Evolutionary conservation across 1,140 invertebrate genomes (phyloP), one percentile per base, ranked within the genome.

Genomic region (Zaprionus taronus): DNA sequence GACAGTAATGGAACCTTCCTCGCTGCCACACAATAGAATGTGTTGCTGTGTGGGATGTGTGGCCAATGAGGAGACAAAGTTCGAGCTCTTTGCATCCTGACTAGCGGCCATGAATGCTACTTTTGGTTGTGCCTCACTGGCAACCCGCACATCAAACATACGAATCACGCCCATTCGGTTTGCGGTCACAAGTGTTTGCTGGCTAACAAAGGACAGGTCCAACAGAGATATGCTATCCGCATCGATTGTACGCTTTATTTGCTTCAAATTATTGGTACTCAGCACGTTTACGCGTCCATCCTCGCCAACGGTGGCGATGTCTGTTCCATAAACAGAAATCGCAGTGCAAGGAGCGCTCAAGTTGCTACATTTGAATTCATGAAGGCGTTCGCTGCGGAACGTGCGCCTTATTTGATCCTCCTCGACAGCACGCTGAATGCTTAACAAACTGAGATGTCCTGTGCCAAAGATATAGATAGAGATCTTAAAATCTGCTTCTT

Each of bases 101-200:
- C 94, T 94, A 14, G 95, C 95, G 11, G 96, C 92, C 87, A 95
- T 94, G 70, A 97, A 96, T 14, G 94, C 95, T 38, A 94, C 94
- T 4, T 94, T 92, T 5, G 95, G 94, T 65, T 94, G 94, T 70
- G 95, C 95, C 78, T 96, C 94, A 22, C 93, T 90, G 72, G 94
- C 80, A 51, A 94, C 94, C 76, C 97, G 93, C 1, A 97, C 93
- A 93, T 98, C 97, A 95, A 97, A 98, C 31, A 97, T 94, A 92
- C 98, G 98, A 94, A 98, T 95, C 69, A 98, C 96, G 0, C 97
- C 97, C 84, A 96, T 94, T 26, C 96, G 94, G 93, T 98, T 98
- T 47, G 97, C 96, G 4, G 97, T 97, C 9, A 98, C 94, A 57
- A 95, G 95, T 94, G 96, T 95, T 93, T 95, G 97, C 91, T 95